Percentiles rank a stretch among this genome's conserved stretches.
Evolutionary conservation across 2,888 invertebrate species (phyloP).

Genomic region (Plutella xylostella): DNA sequence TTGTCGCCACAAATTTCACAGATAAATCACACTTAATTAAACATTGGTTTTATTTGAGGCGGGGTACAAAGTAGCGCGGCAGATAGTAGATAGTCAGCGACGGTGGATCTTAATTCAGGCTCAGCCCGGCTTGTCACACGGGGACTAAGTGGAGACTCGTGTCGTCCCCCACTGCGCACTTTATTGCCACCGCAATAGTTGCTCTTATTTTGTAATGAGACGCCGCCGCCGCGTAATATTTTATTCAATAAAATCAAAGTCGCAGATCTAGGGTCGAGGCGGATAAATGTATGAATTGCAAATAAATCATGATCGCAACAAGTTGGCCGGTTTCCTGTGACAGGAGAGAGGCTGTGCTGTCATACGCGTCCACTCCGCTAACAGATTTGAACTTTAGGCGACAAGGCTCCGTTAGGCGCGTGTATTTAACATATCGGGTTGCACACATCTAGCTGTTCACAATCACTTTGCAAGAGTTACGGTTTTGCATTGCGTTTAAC

Average conservation of each 20-base stretch:
- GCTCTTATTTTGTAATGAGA: slow-evolving; percentile 37
- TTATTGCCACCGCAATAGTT: slow-evolving; percentile 32
- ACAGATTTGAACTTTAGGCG: slow-evolving; percentile 13
- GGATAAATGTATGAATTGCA: slow-evolving; percentile 23
- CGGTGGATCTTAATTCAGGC: slow-evolving; percentile 28
- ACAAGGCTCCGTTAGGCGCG: slow-evolving; percentile 5
- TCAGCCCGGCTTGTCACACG: slow-evolving; percentile 25
- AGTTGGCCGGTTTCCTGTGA: slow-evolving; percentile 24
- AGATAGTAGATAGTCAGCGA: slow-evolving; percentile 7
- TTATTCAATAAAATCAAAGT: slow-evolving; percentile 32
- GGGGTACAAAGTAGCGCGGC: neutral
- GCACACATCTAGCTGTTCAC: neutral
- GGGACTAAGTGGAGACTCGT: slow-evolving; percentile 44
- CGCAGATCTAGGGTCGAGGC: slow-evolving; percentile 6
- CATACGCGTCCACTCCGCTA: slow-evolving; percentile 1
- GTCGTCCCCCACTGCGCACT: slow-evolving; percentile 37
- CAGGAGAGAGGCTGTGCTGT: slow-evolving; percentile 26
- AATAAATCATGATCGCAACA: slow-evolving; percentile 26
- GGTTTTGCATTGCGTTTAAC: too few species aligned
- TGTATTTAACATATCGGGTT: slow-evolving; percentile 2
- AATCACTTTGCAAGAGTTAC: too few species aligned
- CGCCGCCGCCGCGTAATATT: slow-evolving; percentile 21
- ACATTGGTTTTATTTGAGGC: slow-evolving; percentile 21
- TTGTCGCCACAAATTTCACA: slow-evolving; percentile 3
- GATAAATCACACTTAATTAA: slow-evolving; percentile 31